Evolutionary conservation across 2,888 invertebrate genomes (phyloP).

Genomic region (Aspidapion aeneum): DNA sequence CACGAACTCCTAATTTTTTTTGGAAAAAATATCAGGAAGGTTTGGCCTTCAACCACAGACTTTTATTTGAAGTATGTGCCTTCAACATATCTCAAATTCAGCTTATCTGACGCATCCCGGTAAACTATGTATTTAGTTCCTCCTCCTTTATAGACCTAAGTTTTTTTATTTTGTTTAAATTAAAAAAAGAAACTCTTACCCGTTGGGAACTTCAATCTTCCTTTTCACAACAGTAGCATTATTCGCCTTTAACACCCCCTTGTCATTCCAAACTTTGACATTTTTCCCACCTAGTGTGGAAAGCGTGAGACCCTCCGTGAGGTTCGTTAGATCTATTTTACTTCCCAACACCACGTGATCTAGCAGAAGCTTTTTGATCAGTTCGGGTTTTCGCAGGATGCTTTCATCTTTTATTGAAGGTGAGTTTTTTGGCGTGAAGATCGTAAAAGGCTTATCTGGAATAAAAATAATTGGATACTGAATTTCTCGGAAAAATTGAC

Average conservation of each 20-base stretch:
- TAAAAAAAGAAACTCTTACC: no score
- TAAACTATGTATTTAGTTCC: no score
- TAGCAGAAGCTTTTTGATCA: conserved; percentile 55
- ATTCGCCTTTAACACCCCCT: conserved; percentile 45
- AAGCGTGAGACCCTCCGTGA: conserved; percentile 50
- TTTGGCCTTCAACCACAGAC: no score
- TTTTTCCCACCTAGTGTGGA: conserved; percentile 50
- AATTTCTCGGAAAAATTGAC: no score
- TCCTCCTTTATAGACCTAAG: no score
- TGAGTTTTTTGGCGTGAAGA: conserved; percentile 55
- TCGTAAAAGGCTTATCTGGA: conserved; percentile 58
- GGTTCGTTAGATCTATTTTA: conserved; percentile 51
- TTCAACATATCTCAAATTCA: no score
- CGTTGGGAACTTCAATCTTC: conserved; percentile 47
- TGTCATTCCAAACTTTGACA: conserved; percentile 41
- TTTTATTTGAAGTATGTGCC: no score
- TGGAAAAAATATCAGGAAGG: no score
- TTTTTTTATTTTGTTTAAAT: no score
- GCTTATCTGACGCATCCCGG: no score
- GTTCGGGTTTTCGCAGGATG: conserved; percentile 48
- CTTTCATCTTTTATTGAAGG: conserved; percentile 47
- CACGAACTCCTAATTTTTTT: no score
- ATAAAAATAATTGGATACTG: no score
- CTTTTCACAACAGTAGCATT: conserved; percentile 46
- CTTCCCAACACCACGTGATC: conserved; percentile 59